A percentile compares a stretch with the other conserved stretches of the same genome.
Conservation (phyloP, 2,888 invertebrate species). For the Beris chalybata region DNA sequence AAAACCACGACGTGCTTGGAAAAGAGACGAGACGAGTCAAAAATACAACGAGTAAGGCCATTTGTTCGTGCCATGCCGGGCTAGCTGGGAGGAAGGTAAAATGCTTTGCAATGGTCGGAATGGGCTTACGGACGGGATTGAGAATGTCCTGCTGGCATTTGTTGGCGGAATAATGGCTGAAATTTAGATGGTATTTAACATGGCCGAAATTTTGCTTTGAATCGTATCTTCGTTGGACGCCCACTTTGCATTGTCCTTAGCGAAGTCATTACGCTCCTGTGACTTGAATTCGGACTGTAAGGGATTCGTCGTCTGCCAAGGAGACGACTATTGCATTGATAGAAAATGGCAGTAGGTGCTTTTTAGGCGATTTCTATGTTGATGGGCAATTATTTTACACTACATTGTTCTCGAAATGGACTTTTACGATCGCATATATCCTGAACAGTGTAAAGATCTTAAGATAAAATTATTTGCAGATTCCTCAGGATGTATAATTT, state of each 20-base stretch:
- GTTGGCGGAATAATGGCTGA: slow-evolving; percentile 37
- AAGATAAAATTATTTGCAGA: too few species aligned
- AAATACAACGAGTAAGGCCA: slow-evolving; percentile 31
- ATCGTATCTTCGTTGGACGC: slow-evolving; percentile 9
- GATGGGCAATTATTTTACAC: slow-evolving; percentile 23
- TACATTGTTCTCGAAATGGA: too few species aligned
- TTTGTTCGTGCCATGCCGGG: slow-evolving; percentile 22
- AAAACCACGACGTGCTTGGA: slow-evolving; percentile 31
- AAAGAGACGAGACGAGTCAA: slow-evolving; percentile 34
- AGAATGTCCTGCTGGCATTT: slow-evolving; percentile 21
- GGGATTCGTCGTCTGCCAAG: slow-evolving; percentile 15
- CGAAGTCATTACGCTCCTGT: slow-evolving; percentile 27
- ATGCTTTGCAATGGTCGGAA: slow-evolving; percentile 7
- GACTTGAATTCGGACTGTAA: slow-evolving; percentile 21
- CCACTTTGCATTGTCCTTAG: slow-evolving; percentile 13
- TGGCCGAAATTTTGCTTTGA: slow-evolving; percentile 38
- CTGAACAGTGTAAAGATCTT: too few species aligned
- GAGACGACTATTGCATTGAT: slow-evolving; percentile 17
- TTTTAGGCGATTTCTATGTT: slow-evolving; percentile 20
- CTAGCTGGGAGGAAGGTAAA: slow-evolving; percentile 13
- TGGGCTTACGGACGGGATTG: slow-evolving; percentile 12
- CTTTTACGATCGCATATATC: too few species aligned
- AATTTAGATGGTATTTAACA: slow-evolving; percentile 39
- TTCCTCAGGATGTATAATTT: too few species aligned
- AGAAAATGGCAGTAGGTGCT: slow-evolving; percentile 15